These are phyloP conservation scores for Rhinophrynus dorsalis DNA, from an alignment of 2,797 vertebrate genomes.

Conservation along the genomic window DNA sequence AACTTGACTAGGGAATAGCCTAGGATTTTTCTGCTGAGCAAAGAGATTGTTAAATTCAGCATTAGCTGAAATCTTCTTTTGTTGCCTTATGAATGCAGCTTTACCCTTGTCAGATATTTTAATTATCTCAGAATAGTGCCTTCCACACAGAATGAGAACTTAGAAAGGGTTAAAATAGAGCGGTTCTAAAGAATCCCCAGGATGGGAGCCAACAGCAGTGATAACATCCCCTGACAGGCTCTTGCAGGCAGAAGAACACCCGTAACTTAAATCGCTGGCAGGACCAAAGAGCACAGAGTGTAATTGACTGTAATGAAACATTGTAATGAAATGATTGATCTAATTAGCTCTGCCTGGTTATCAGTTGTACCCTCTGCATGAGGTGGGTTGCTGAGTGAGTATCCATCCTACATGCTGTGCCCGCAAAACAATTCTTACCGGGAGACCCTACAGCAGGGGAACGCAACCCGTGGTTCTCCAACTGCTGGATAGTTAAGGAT, in stretches of 20 bases:
- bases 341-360: slow-evolving; percentile 39
- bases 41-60: no score
- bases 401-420: not conserved
- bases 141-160: no score
- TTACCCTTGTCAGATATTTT: not conserved
- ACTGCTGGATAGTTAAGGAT: not conserved
- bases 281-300: slow-evolving; percentile 41
- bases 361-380: slow-evolving; percentile 23
- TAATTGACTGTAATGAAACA: slow-evolving; percentile 48
- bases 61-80: no score
- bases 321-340: slow-evolving; percentile 49
- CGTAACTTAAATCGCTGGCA: slow-evolving; percentile 37
- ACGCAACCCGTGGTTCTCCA: no score
- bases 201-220: not conserved
- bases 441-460: not conserved
- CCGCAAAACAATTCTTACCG: not conserved
- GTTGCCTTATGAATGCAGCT: no score
- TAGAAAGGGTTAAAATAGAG: slow-evolving; percentile 22
- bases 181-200: not conserved
- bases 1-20: no score
- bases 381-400: not conserved
- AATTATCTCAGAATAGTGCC: no score
- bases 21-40: no score
- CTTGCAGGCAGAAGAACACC: slow-evolving; percentile 26
- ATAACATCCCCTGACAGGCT: slow-evolving; percentile 3